These are phyloP conservation scores for Dendrocincla tyrannina DNA, from an alignment of 2,797 vertebrate species.

Conservation along the genomic window DNA sequence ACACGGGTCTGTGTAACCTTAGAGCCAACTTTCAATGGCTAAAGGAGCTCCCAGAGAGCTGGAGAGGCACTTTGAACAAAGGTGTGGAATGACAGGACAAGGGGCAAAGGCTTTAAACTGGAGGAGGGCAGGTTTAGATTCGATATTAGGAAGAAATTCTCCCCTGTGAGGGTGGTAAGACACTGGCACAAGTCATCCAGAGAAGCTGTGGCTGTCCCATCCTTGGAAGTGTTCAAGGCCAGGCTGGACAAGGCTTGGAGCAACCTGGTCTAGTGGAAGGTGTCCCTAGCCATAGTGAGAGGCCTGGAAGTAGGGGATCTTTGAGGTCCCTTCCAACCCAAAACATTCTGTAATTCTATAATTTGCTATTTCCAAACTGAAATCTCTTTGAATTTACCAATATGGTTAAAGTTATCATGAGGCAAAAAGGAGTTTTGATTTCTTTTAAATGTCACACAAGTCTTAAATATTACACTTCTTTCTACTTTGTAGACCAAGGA, in stretches of 20 bases:
- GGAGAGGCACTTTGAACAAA: background rate
- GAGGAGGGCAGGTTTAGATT: background rate
- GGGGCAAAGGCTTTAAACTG: background rate
- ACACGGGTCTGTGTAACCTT: too few relatives aligned
- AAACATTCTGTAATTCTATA: background rate
- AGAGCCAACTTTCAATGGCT: too few relatives aligned
- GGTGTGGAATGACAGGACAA: fast-evolving
- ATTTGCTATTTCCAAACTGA: background rate
- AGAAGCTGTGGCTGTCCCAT: background rate
- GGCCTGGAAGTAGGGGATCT: background rate
- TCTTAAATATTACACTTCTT: background rate
- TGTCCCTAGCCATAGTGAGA: too few relatives aligned
- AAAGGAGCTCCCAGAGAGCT: too few relatives aligned
- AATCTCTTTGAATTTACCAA: background rate
- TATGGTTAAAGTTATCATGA: background rate
- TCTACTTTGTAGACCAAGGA: background rate
- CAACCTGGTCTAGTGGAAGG: background rate
- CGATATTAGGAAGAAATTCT: background rate
- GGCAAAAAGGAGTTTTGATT: background rate
- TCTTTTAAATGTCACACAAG: background rate
- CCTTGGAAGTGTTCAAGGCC: too few relatives aligned
- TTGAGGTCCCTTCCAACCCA: background rate
- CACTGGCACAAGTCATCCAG: background rate
- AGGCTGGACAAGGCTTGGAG: background rate
- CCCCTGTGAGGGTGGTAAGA: background rate